Conservation (phyloP, 2,797 vertebrate genomes). For the Taeniopygia guttata region DNA sequence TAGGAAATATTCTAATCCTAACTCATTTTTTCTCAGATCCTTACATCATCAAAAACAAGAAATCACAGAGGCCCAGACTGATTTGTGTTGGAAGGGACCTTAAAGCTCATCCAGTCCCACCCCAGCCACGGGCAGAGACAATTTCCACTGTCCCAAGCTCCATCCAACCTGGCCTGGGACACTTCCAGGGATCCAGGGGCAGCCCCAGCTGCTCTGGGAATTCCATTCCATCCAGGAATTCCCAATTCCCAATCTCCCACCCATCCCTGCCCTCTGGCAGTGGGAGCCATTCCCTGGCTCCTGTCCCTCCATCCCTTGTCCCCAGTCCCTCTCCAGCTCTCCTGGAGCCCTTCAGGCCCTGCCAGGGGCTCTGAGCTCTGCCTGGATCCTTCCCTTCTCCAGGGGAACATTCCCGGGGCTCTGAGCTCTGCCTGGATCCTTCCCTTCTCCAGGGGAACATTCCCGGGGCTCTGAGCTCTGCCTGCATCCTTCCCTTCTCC, state of each 20-base stretch:
- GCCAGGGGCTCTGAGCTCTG: background rate
- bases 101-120: rapidly evolving
- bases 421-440: background rate
- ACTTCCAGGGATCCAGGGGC: background rate
- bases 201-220: background rate
- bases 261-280: background rate
- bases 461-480: no score
- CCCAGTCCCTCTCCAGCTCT: background rate
- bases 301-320: background rate
- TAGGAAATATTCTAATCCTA: background rate
- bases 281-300: background rate
- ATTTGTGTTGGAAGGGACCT: background rate
- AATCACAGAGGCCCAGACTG: background rate
- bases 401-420: background rate
- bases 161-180: rapidly evolving
- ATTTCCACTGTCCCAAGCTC: rapidly evolving
- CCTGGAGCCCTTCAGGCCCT: background rate
- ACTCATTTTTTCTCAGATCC: background rate
- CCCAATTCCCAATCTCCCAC: background rate
- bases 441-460: background rate
- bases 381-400: background rate
- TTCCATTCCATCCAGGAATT: background rate
- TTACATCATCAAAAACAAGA: background rate
- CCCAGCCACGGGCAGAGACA: background rate
- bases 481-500: no score